Percentiles rank a stretch among this genome's conserved stretches.
Conservation (phyloP, 2,113 vertebrate genomes). For the Chitala chitala region DNA sequence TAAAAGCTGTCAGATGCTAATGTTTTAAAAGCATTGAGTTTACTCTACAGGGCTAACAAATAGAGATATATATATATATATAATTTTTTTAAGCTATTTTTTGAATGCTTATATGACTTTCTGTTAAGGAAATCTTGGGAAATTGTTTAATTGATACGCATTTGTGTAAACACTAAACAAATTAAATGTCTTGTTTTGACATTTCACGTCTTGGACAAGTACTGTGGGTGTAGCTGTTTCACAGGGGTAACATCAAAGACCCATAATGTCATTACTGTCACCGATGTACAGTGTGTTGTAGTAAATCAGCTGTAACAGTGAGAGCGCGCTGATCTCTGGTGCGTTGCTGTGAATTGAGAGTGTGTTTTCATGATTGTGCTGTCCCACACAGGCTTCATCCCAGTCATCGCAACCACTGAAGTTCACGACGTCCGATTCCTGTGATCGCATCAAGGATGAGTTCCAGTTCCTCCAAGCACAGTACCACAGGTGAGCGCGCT, state of each 20-base stretch:
- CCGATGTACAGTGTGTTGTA: too few relatives aligned
- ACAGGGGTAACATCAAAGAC: too few relatives aligned
- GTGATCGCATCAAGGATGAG: slow-evolving; percentile 96
- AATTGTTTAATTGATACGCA: not conserved
- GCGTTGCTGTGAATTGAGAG: too few relatives aligned
- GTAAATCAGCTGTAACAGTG: too few relatives aligned
- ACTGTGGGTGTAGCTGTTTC: too few relatives aligned
- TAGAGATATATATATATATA: too few relatives aligned
- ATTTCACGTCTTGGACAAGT: too few relatives aligned
- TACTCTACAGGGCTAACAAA: not conserved
- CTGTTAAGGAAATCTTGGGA: not conserved
- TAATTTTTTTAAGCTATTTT: not conserved
- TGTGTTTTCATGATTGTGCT: not conserved
- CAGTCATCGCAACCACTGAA: slow-evolving; percentile 85
- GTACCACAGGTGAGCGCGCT: slow-evolving; percentile 79
- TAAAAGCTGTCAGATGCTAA: not conserved
- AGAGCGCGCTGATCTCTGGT: too few relatives aligned
- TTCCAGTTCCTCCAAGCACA: slow-evolving; percentile 97
- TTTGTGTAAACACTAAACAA: too few relatives aligned
- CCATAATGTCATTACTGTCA: too few relatives aligned
- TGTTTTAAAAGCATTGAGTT: not conserved
- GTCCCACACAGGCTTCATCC: slow-evolving; percentile 69
- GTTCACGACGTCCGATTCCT: slow-evolving; percentile 96
- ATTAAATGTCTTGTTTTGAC: too few relatives aligned
- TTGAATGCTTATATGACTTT: not conserved